Conservation (phyloP, 2,888 invertebrate species). For the Scelioninae gen. 1 region DNA sequence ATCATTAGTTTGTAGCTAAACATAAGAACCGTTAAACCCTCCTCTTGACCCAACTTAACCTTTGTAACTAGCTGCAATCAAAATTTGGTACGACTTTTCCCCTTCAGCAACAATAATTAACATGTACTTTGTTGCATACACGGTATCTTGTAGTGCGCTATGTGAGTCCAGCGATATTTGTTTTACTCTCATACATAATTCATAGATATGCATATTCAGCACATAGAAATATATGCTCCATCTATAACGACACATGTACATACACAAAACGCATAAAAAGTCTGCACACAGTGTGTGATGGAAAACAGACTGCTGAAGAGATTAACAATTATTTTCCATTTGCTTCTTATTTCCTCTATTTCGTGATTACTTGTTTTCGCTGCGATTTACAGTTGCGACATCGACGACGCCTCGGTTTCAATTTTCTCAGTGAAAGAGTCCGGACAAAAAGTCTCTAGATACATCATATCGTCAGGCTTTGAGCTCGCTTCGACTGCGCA, state of each 20-base stretch:
- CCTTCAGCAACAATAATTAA: slow-evolving; percentile 60
- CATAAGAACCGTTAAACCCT: no score
- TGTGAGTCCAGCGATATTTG: slow-evolving; percentile 51
- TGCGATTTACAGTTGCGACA: no score
- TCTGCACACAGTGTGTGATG: slow-evolving; percentile 15
- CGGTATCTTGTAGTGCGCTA: slow-evolving; percentile 31
- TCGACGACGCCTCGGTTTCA: slow-evolving; percentile 25
- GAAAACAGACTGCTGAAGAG: slow-evolving; percentile 7
- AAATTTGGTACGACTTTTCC: no score
- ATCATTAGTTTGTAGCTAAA: no score
- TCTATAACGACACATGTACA: slow-evolving; percentile 49
- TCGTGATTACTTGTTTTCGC: no score
- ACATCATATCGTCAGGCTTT: slow-evolving; percentile 39
- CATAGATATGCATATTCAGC: slow-evolving; percentile 57
- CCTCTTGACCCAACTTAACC: no score
- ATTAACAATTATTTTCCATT: slow-evolving; percentile 53
- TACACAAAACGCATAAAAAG: slow-evolving; percentile 43
- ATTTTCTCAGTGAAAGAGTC: slow-evolving; percentile 37
- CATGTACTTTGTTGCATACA: slow-evolving; percentile 27
- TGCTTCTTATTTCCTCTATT: no score
- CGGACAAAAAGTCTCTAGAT: slow-evolving; percentile 34
- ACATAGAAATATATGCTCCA: slow-evolving; percentile 44
- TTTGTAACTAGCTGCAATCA: no score
- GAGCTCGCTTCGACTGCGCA: slow-evolving; percentile 24
- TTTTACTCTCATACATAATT: slow-evolving; percentile 58